Percentiles rank a stretch among this genome's conserved stretches.
phyloP scores from a whole-genome alignment of 2,113 vertebrate genomes.

The Brachionichthys hirsutus region DNA sequence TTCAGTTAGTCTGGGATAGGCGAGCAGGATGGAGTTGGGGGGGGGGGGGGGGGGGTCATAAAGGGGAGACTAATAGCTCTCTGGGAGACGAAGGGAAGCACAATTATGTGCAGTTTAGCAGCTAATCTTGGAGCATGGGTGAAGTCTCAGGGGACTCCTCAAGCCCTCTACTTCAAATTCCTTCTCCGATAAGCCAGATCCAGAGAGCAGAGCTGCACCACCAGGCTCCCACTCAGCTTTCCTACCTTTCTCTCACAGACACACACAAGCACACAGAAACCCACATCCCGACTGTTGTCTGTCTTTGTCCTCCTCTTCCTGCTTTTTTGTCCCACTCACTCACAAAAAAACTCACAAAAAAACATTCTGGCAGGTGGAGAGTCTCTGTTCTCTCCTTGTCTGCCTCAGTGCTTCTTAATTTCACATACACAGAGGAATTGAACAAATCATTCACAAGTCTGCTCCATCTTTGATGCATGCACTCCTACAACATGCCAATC shows the following conservation, averaged over 20 bases:
- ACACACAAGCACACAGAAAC: conserved; percentile 21
- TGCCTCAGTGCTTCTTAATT: conserved; percentile 17
- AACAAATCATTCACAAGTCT: conserved; percentile 42
- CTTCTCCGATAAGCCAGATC: conserved; percentile 85
- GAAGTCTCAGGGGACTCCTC: conserved; percentile 86
- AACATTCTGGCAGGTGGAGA: conserved; percentile 49
- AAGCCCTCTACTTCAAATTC: conserved; percentile 89
- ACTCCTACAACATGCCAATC: conserved; percentile 35
- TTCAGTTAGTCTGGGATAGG: conserved; percentile 49
- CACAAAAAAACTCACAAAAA: conserved; percentile 11
- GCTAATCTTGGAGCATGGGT: conserved; percentile 91
- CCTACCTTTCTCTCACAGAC: conserved; percentile 21
- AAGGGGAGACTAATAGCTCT: conserved; percentile 89
- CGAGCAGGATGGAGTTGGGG: not conserved
- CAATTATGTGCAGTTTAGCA: conserved; percentile 93
- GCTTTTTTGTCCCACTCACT: conserved; percentile 5
- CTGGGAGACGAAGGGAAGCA: conserved; percentile 87
- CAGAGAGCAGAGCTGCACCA: conserved; percentile 57
- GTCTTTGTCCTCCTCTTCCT: conserved; percentile 19
- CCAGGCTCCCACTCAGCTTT: conserved; percentile 53
- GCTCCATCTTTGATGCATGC: conserved; percentile 30
- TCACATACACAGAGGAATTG: conserved; percentile 31
- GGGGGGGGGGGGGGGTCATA: conserved; percentile 68
- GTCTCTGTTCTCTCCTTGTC: conserved; percentile 30
- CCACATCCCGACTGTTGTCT: not conserved